These are phyloP conservation scores for Crioceris asparagi DNA, from an alignment of 2,888 invertebrate genomes.

Conservation along the genomic window DNA sequence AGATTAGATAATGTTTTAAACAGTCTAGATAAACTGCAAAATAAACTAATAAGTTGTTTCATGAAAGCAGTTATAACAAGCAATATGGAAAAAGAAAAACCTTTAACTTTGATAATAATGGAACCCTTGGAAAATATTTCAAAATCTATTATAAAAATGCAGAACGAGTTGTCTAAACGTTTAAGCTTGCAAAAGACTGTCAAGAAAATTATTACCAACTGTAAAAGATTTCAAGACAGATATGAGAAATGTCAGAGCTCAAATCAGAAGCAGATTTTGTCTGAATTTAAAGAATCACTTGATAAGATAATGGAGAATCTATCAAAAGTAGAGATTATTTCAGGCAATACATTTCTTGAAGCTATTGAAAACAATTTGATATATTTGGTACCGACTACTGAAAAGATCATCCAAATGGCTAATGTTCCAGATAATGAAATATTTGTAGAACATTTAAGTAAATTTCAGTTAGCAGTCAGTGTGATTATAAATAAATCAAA, in stretches of 20 bases:
- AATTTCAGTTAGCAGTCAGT: background rate
- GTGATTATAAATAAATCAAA: conserved; percentile 5
- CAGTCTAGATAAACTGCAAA: conserved; percentile 29
- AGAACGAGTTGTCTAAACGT: conserved; percentile 24
- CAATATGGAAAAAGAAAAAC: conserved; percentile 21
- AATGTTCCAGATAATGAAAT: too few species aligned
- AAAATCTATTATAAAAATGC: conserved; percentile 31
- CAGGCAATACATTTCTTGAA: background rate
- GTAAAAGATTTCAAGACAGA: conserved; percentile 5
- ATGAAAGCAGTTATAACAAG: conserved; percentile 30
- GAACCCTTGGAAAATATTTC: conserved; percentile 31
- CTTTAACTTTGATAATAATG: conserved; percentile 29
- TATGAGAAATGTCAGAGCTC: background rate
- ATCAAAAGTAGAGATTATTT: background rate
- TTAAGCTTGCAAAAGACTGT: conserved; percentile 15
- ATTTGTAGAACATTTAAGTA: background rate
- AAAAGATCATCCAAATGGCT: background rate
- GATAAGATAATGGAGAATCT: background rate
- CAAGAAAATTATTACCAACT: conserved; percentile 14
- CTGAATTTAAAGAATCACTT: background rate
- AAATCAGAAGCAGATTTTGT: background rate
- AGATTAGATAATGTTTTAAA: conserved; percentile 26
- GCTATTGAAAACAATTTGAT: conserved; percentile 2
- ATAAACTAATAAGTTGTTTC: conserved; percentile 32
- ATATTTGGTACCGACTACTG: conserved; percentile 4